These are phyloP conservation scores for Phaedon cochleariae DNA, from an alignment of 2,888 invertebrate genomes.

Conservation along the genomic window DNA sequence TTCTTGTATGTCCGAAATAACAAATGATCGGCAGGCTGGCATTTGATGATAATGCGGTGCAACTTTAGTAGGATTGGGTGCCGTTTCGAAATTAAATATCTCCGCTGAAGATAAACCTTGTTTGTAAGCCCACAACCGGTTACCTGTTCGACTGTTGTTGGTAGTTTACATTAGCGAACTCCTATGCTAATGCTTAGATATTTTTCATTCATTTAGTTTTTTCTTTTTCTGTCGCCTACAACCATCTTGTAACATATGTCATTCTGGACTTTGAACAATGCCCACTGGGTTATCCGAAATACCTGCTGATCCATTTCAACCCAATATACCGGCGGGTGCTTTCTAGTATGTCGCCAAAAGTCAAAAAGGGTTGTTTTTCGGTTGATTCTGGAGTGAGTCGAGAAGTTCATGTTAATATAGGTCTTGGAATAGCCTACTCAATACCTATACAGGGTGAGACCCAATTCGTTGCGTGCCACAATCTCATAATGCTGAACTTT, in stretches of 20 bases:
- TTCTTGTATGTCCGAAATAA: constrained; percentile 52
- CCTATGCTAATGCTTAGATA: constrained; percentile 16
- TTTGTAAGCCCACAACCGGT: constrained; percentile 43
- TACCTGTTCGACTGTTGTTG: constrained; percentile 1
- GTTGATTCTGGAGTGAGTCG: too few relatives aligned
- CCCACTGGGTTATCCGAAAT: not conserved
- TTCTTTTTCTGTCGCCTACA: not conserved
- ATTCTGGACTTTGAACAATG: constrained; percentile 10
- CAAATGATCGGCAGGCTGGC: constrained; percentile 55
- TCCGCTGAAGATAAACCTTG: constrained; percentile 52
- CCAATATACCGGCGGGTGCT: too few relatives aligned
- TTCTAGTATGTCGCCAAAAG: too few relatives aligned
- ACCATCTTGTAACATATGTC: constrained; percentile 20
- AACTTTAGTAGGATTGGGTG: constrained; percentile 55
- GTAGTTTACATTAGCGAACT: constrained; percentile 20
- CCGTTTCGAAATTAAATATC: constrained; percentile 59
- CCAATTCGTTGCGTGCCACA: too few relatives aligned
- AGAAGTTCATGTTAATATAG: too few relatives aligned
- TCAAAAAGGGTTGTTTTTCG: too few relatives aligned
- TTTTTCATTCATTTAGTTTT: constrained; percentile 8
- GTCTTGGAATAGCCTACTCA: too few relatives aligned
- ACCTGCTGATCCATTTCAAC: too few relatives aligned
- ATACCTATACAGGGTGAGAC: too few relatives aligned
- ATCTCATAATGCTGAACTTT: too few relatives aligned
- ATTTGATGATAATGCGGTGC: constrained; percentile 57